Evolutionary conservation across 2,797 vertebrate genomes (phyloP), one percentile per base, ranked within the genome.

Genomic region (Manis pentadactyla): DNA sequence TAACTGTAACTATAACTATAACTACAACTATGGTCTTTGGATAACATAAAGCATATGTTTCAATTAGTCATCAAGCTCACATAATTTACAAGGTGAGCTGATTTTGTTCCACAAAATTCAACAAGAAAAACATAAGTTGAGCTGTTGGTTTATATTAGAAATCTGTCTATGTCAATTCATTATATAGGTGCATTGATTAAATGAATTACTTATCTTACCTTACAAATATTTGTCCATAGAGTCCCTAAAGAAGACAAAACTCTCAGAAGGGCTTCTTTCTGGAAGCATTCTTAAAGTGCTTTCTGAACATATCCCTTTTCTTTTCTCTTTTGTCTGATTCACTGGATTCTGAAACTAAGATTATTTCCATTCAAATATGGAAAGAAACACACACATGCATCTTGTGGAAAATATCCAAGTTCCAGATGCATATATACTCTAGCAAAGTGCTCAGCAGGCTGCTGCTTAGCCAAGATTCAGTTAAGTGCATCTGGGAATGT

Each of bases 271-370:
- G 92, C 89, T 95, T 97, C 96, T 97, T 93, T 84, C 92, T 95
- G 97, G 96, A 98, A 97, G n/a, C 34, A 95, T 94, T 87, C 94
- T 97, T 93, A 93, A 97, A 97, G 97, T 97, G 95, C 12, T 95
- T 98, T 98, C 87, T 13, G 96, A 84, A 97, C 86, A 93, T 51
- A 4, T 42, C 18, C 25, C 19, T 97, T 84, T 95, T 51, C 96
- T 96, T 98, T 97, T 95, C 97, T 92, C 97, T 97, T 96, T 94
- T 97, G 79, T 96, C 97, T 96, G 78, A 93, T 96, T 96, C 90
- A 96, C 96, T 97, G 94, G 97, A 94, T 98, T 97, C 97, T 96
- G 91, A 86, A 97, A 97, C 89, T 97, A 98, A 98, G 93, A 94
- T 95, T 87, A 91, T 81, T 89, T 59, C 92, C 90, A 39, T 79